These are phyloP conservation scores for Aulostomus chinensis DNA, from an alignment of 2,797 vertebrate species.

Conservation along the genomic window DNA sequence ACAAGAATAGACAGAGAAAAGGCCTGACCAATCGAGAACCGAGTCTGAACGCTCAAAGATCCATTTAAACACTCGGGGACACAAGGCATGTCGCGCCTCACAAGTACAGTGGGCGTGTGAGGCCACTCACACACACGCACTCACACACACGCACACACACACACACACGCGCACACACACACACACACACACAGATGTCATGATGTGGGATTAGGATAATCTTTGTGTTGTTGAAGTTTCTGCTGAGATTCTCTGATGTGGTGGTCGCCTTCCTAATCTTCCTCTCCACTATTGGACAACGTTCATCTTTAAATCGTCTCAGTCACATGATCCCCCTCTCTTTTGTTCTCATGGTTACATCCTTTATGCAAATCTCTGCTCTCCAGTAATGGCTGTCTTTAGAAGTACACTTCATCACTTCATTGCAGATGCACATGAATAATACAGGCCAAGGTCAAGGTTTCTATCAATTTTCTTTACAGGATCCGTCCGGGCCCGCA, in stretches of 20 bases:
- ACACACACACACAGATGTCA: conserved; percentile 21
- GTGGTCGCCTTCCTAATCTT: no score
- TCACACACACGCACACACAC: background rate
- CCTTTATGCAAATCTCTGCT: background rate
- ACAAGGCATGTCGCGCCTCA: no score
- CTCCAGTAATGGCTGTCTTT: background rate
- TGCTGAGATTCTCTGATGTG: conserved; percentile 31
- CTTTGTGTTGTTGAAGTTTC: conserved; percentile 31
- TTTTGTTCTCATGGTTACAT: no score
- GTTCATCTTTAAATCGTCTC: no score
- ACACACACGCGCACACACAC: background rate
- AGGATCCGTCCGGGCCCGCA: conserved; percentile 29
- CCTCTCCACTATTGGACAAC: no score
- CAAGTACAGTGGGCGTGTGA: conserved; percentile 39
- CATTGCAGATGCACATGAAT: conserved; percentile 51
- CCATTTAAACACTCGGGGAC: no score
- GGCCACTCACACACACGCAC: conserved; percentile 5
- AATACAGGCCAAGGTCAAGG: conserved; percentile 58
- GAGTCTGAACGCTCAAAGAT: no score
- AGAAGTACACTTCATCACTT: conserved; percentile 19
- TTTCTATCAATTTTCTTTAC: conserved; percentile 54
- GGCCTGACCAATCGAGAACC: no score
- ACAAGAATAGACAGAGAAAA: no score
- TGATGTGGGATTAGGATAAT: conserved; percentile 50
- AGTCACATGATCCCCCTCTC: no score